Percentiles rank a stretch among this genome's conserved stretches.
phyloP scores from a whole-genome alignment of 2,797 vertebrate genomes.

The Austrolebias charrua region DNA sequence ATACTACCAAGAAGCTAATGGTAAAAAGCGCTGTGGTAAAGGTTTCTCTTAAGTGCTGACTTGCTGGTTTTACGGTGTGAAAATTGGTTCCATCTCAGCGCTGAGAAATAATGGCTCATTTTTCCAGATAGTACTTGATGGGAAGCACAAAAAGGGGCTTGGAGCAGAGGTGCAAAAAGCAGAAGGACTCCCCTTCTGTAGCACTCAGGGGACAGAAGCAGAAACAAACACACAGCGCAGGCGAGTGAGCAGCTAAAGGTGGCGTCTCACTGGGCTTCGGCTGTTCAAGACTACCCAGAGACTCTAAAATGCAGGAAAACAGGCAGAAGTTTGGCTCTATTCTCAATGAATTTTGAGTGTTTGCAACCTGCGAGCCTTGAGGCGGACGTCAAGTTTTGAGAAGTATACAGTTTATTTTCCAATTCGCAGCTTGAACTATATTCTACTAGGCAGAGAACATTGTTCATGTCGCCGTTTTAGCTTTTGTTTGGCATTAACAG shows the following conservation, averaged over 20 bases:
- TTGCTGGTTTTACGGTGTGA: conserved; percentile 51
- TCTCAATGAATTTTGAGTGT: no score
- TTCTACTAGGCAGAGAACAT: no score
- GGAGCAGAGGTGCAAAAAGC: conserved; percentile 55
- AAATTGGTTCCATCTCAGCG: conserved; percentile 53
- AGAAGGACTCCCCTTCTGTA: conserved; percentile 44
- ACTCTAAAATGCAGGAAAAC: no score
- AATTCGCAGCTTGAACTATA: no score
- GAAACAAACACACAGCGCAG: conserved; percentile 50
- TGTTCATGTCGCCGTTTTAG: no score
- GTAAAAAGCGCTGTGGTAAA: conserved; percentile 39
- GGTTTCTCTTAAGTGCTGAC: conserved; percentile 47
- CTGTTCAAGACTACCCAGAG: no score
- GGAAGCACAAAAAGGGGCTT: conserved; percentile 41
- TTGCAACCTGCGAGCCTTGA: no score
- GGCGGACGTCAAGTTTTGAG: no score
- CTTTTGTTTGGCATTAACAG: no score
- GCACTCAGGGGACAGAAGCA: conserved; percentile 41
- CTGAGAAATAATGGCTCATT: conserved; percentile 48
- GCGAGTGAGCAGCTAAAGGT: conserved; percentile 46
- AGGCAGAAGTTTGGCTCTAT: no score
- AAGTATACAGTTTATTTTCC: no score
- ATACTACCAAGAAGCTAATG: conserved; percentile 50
- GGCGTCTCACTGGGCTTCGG: no score
- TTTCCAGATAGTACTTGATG: conserved; percentile 37